Evolutionary conservation across 2,888 invertebrate genomes (phyloP), one percentile per base, ranked within the genome.

Genomic region (Phortica okadai): DNA sequence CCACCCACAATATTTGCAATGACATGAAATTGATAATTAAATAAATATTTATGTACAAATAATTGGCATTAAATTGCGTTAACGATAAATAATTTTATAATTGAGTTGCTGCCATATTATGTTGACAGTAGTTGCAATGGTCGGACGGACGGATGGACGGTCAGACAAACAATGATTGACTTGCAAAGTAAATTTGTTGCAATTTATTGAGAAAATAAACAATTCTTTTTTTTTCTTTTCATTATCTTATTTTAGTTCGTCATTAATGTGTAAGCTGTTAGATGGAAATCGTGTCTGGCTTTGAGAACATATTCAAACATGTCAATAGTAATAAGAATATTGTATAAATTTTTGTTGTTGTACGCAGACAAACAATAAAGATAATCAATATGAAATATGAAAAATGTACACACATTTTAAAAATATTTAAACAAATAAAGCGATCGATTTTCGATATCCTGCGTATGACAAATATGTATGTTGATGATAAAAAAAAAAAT

Each of bases 61-160:
- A 90, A 89, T 88, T 88, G 88, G 81, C 85, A 84, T 89, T 89
- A 90, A 89, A 90, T 89, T 88, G 84, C 89, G 87, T 86, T 90
- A 89, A 89, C 89, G 83, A 87, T 87, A 86, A 84, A 83, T 87
- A 85, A 89, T 88, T 89, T 85, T 85, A 87, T 85, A 88, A 89
- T 82, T 83, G 83, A 82, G 80, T 87, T 82, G 84, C 78, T 82
- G 80, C 79, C 70, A 72, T 70, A 70, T 56, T 72, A 73, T 66
- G 66, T 66, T 66, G 44, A 69, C 33, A 74, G 50, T 50, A 50
- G 50, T 50, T 50, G 50, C 14, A 50, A 50, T 6, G 14, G 50
- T 5, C 50, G 50, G 14, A 14, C 50, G 14, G 14, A 50, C 45
- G 45, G 7, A 45, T 45, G 6, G 45, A 45, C 45, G 45, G 6